Evolutionary conservation across 1,140 invertebrate genomes (phyloP).

Genomic region (Orius insidiosus): DNA sequence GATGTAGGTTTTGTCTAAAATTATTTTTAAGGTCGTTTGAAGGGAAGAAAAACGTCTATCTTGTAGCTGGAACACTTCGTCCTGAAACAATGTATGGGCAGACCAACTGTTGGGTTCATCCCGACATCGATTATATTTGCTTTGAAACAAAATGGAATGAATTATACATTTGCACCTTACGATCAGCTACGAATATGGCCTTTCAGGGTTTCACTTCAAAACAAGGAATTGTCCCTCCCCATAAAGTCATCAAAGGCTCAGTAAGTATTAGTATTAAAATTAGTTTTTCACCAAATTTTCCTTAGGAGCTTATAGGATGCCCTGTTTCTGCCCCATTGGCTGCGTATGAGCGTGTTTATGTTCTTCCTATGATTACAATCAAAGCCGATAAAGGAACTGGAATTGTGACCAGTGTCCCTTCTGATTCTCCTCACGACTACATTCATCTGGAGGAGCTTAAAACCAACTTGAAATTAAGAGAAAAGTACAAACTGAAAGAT

Average conservation of each 20-base stretch:
- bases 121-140: conserved; percentile 85
- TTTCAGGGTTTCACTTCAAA: conserved; percentile 80
- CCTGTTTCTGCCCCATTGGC: conserved; percentile 71
- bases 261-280: conserved; percentile 26
- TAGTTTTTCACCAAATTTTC: conserved; percentile 1
- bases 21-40: conserved; percentile 31
- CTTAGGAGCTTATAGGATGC: conserved; percentile 58
- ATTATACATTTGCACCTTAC: conserved; percentile 70
- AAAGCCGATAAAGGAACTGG: conserved; percentile 97
- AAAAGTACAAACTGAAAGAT: conserved; percentile 85
- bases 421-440: conserved; percentile 97
- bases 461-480: conserved; percentile 80
- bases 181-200: conserved; percentile 87
- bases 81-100: conserved; percentile 99
- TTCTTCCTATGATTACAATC: conserved; percentile 94
- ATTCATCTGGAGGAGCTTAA: conserved; percentile 88
- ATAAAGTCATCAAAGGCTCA: conserved; percentile 54
- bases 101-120: conserved; percentile 96
- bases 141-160: conserved; percentile 55
- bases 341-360: conserved; percentile 66
- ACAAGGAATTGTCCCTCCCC: conserved; percentile 59
- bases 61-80: conserved; percentile 92
- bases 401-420: conserved; percentile 94
- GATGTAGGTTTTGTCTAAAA: too few relatives aligned
- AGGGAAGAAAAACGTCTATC: conserved; percentile 38